Conservation (phyloP, 2,888 invertebrate genomes). For the Mechanitis mazaeus region DNA sequence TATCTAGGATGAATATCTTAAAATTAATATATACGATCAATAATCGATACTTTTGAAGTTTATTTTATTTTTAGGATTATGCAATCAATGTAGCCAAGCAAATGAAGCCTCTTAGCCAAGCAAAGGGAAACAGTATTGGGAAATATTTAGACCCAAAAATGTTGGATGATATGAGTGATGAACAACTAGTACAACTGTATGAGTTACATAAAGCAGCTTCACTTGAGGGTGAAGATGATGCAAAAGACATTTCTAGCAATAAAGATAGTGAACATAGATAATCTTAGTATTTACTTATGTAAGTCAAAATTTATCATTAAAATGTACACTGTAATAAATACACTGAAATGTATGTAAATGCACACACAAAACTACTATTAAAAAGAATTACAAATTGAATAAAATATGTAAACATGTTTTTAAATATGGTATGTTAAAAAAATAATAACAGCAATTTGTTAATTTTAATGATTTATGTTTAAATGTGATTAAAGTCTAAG, state of each 20-base stretch:
- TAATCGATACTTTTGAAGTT: conserved; percentile 1
- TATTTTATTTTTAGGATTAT: conserved; percentile 79
- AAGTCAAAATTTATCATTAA: too few relatives aligned
- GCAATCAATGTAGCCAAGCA: conserved; percentile 85
- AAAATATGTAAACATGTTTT: too few relatives aligned
- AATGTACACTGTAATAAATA: too few relatives aligned
- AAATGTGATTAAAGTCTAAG: too few relatives aligned
- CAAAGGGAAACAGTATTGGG: conserved; percentile 78
- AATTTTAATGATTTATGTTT: not conserved
- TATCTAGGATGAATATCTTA: too few relatives aligned
- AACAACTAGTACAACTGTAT: conserved; percentile 90
- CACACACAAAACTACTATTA: too few relatives aligned
- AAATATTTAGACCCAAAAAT: conserved; percentile 76
- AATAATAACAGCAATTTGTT: too few relatives aligned
- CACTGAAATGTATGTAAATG: too few relatives aligned
- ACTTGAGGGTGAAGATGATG: conserved; percentile 18
- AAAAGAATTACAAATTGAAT: too few relatives aligned
- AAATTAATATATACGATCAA: not conserved
- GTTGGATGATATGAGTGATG: conserved; percentile 84
- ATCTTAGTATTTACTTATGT: not conserved
- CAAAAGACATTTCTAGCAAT: conserved; percentile 7
- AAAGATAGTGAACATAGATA: conserved; percentile 19
- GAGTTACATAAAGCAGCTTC: conserved; percentile 84
- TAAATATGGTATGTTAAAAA: too few relatives aligned
- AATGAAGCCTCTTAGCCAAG: conserved; percentile 80